Conservation (phyloP, 2,888 invertebrate genomes). For the Nesidiocoris tenuis region DNA sequence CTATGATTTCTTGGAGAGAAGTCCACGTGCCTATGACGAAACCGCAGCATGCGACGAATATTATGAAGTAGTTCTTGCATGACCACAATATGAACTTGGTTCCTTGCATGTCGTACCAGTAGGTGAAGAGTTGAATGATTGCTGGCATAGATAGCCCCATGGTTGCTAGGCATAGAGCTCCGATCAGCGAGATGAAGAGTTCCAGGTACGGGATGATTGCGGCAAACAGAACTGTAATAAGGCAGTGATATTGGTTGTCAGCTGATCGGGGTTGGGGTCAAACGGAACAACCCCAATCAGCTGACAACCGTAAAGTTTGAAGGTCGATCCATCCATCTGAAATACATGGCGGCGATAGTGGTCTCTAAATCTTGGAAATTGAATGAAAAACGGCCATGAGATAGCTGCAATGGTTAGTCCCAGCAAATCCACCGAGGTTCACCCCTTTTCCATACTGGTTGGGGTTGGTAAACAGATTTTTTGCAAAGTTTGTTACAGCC, state of each 20-base stretch:
- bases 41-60: slow-evolving; percentile 67
- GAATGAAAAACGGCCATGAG: too few relatives aligned
- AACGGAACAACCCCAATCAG: too few relatives aligned
- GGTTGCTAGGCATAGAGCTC: slow-evolving; percentile 86
- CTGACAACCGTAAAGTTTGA: too few relatives aligned
- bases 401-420: too few relatives aligned
- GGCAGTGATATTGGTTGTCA: neutral
- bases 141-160: slow-evolving; percentile 89
- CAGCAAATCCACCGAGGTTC: too few relatives aligned
- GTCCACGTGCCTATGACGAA: slow-evolving; percentile 70
- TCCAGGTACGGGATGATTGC: slow-evolving; percentile 79
- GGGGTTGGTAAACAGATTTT: too few relatives aligned
- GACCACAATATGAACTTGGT: slow-evolving; percentile 54
- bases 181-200: slow-evolving; percentile 71
- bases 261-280: too few relatives aligned
- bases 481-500: too few relatives aligned
- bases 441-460: too few relatives aligned
- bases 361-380: too few relatives aligned
- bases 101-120: slow-evolving; percentile 68
- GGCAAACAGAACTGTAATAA: slow-evolving; percentile 71
- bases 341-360: too few relatives aligned
- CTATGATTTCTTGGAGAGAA: slow-evolving; percentile 65
- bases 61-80: slow-evolving; percentile 54
- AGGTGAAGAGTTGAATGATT: slow-evolving; percentile 78
- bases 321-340: too few relatives aligned